Evolutionary conservation across 1,140 invertebrate genomes (phyloP), one percentile per base, ranked within the genome.

Genomic region (Idris sp.): DNA sequence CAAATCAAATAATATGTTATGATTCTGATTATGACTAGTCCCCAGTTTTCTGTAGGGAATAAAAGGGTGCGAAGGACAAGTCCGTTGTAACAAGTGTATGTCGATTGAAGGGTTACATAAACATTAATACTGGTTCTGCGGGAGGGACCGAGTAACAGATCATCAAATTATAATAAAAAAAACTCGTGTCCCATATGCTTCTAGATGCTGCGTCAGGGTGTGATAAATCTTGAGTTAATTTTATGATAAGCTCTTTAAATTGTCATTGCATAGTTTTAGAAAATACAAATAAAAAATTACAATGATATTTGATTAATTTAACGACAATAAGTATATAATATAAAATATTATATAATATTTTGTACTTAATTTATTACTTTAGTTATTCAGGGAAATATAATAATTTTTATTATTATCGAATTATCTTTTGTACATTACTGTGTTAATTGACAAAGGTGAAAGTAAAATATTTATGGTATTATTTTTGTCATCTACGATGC

Each of bases 111-210:
- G 74, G 77, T 81, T 82, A 74, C 30, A 41, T 56, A 74, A 80
- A 80, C 79, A 79, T 81, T 80, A 74, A 78, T 76, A 64, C 16
- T 46, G 19, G 51, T 67, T 68, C 64, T 35, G 19, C 8, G 65
- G 62, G 51, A 72, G 43, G 74, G 43, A 35, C 3, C 14, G 19
- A 49, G 30, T 28, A 35, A 53, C 53, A 67, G 76, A 83, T 85
- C 80, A 82, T 85, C 78, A 83, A 82, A 85, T 84, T 81, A 81
- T 77, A 82, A 83, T 83, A 82, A 85, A 81, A 83, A 83, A 83
- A 79, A 51, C 43, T 54, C 44, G 62, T 28, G 61, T 35, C 80
- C 40, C 82, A 84, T 84, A 82, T 84, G 82, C 64, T 73, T 26
- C 38, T 3, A 18, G 16, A 46, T 48, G 31, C 22, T n/a, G 18